Conservation (phyloP, 2,797 vertebrate genomes). For the Bufotes viridis region DNA sequence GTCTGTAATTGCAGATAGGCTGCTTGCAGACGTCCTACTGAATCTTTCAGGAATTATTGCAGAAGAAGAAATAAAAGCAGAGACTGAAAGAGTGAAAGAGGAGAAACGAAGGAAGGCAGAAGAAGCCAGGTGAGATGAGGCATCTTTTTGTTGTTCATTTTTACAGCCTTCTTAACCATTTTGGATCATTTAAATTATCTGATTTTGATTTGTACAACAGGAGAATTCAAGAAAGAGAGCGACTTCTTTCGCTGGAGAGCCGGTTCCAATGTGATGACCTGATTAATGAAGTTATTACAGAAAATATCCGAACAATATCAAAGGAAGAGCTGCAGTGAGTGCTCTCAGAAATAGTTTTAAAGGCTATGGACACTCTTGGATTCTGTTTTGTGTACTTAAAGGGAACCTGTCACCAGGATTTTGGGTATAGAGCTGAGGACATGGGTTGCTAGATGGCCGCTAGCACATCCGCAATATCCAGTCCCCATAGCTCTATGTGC, state of each 20-base stretch:
- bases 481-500: too few relatives aligned
- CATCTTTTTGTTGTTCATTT: neutral
- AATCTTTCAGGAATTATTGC: constrained; percentile 78
- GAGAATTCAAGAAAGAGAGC: constrained; percentile 81
- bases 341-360: neutral
- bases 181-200: neutral
- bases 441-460: too few relatives aligned
- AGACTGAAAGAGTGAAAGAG: constrained; percentile 78
- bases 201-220: constrained; percentile 69
- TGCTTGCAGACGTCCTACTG: constrained; percentile 76
- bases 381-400: too few relatives aligned
- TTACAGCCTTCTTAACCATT: too few relatives aligned
- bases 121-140: constrained; percentile 79
- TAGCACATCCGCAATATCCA: too few relatives aligned
- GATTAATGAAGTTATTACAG: constrained; percentile 78
- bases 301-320: constrained; percentile 76
- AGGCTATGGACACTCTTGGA: neutral
- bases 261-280: constrained; percentile 79
- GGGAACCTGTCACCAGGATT: too few relatives aligned
- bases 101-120: constrained; percentile 80
- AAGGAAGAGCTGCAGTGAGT: constrained; percentile 81
- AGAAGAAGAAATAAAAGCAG: constrained; percentile 68
- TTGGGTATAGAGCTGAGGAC: too few relatives aligned
- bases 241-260: constrained; percentile 79
- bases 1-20: constrained; percentile 71